These are phyloP conservation scores for Junonia oenone DNA, from an alignment of 2,888 invertebrate species.

Conservation along the genomic window DNA sequence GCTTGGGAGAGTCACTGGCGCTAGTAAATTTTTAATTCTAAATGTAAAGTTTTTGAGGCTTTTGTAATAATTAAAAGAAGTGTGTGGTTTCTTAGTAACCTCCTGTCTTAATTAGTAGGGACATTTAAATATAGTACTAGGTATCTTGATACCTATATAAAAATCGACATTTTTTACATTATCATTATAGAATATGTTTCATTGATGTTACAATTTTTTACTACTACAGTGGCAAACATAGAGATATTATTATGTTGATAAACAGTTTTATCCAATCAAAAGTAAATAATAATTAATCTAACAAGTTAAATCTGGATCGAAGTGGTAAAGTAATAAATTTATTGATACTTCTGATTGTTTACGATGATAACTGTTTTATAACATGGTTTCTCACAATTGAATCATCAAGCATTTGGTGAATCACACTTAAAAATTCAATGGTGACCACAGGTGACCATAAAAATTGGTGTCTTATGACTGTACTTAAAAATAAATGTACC, in stretches of 20 bases:
- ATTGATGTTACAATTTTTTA: too few relatives aligned
- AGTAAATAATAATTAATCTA: neutral
- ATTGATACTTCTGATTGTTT: neutral
- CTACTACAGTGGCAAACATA: too few relatives aligned
- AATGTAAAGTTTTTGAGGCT: too few relatives aligned
- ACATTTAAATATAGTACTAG: too few relatives aligned
- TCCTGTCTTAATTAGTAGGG: too few relatives aligned
- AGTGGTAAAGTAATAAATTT: neutral
- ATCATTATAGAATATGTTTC: too few relatives aligned
- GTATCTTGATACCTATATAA: too few relatives aligned
- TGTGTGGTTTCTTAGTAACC: too few relatives aligned
- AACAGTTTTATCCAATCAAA: too few relatives aligned
- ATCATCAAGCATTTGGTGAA: conserved; percentile 5
- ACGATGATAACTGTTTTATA: neutral
- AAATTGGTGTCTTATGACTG: conserved; percentile 8
- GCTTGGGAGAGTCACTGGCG: neutral
- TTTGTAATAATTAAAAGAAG: too few relatives aligned
- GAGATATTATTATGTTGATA: too few relatives aligned
- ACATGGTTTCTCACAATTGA: conserved; percentile 1
- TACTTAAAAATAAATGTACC: neutral
- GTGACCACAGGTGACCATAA: conserved; percentile 10
- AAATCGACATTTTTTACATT: too few relatives aligned
- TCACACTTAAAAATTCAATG: conserved; percentile 3
- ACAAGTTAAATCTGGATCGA: neutral
- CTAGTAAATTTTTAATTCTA: neutral